Percentiles rank a stretch among this genome's conserved stretches.
Evolutionary conservation across 2,888 invertebrate species (phyloP).

Genomic region (Plusia festucae): DNA sequence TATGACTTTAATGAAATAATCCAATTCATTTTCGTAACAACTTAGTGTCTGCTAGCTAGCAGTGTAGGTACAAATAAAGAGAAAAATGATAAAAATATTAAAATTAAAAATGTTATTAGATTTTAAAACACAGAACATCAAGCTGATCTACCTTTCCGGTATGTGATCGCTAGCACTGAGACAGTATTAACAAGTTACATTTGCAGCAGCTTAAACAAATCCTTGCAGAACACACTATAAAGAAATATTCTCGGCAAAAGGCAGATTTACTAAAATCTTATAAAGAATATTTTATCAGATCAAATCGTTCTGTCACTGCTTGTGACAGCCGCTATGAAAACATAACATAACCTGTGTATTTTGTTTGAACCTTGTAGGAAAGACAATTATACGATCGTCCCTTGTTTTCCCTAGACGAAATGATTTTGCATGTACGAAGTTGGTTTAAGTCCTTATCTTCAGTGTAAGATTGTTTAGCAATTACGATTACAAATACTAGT

Average conservation of each 20-base stretch:
- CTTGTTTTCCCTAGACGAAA: conserved; percentile 4
- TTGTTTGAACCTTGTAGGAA: not conserved
- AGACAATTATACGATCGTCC: conserved; percentile 4
- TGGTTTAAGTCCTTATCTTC: not conserved
- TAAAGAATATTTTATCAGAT: conserved; percentile 8
- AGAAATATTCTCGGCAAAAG: conserved; percentile 4
- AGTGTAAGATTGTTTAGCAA: not conserved
- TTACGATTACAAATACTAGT: too few relatives aligned
- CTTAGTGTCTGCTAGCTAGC: too few relatives aligned
- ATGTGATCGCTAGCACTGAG: not conserved
- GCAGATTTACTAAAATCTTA: not conserved
- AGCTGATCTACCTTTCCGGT: too few relatives aligned
- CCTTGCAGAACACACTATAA: not conserved
- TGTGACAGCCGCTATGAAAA: conserved; percentile 4
- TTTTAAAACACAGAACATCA: too few relatives aligned
- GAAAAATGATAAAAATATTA: too few relatives aligned
- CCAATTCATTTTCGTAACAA: too few relatives aligned
- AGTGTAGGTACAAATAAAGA: too few relatives aligned
- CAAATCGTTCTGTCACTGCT: not conserved
- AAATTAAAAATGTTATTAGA: too few relatives aligned
- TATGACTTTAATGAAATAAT: too few relatives aligned
- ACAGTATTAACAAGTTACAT: not conserved
- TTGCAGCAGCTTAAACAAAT: conserved; percentile 1
- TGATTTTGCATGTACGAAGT: not conserved
- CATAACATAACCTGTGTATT: not conserved